Evolutionary conservation across 2,113 vertebrate species (phyloP), one percentile per base, ranked within the genome.

Genomic region (Phaethon lepturus): DNA sequence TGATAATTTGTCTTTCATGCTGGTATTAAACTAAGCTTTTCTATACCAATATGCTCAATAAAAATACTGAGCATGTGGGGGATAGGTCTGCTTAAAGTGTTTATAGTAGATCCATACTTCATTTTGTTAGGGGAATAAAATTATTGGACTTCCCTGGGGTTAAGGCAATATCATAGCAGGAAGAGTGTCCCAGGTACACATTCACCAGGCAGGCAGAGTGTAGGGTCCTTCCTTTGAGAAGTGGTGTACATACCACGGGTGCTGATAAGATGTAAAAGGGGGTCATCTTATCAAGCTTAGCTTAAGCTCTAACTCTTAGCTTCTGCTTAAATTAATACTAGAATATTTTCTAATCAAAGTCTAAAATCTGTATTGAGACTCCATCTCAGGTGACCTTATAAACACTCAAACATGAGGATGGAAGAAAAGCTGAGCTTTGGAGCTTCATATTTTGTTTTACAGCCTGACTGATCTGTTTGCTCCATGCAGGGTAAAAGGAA

Each of bases 321-420:
- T 68, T 79, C 66, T 84, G 52, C 50, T 82, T 67, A 71, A 59
- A 63, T 81, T n/a, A 71, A 52, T 24, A 13, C 33, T 55, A 44
- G 73, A 93, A 62, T 87, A 82, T 93, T 90, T 94, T 86, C 73
- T 75, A 87, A 96, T 93, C 77, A 62, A 76, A 58, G 31, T 90
- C 33, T 90, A 58, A 89, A 82, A 93, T 62, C 45, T 28, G 42
- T 76, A 62, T 2, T 64, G 74, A 93, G 56, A 56, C 28, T 85
- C 49, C 26, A 35, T 64, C 76, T 94, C 73, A 17, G 28, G 66
- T 93, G 86, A 95, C 95, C 74, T 93, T 91, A 75, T 94, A 94
- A 87, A 73, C 53, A 85, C 45, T 90, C 55, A 85, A 88, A 91
- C 89, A n/a, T 86, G 91, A 95, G 40, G 64, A 66, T 45, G 28